phyloP scores from a whole-genome alignment of 2,113 vertebrate species.

The Nettapus auritus region DNA sequence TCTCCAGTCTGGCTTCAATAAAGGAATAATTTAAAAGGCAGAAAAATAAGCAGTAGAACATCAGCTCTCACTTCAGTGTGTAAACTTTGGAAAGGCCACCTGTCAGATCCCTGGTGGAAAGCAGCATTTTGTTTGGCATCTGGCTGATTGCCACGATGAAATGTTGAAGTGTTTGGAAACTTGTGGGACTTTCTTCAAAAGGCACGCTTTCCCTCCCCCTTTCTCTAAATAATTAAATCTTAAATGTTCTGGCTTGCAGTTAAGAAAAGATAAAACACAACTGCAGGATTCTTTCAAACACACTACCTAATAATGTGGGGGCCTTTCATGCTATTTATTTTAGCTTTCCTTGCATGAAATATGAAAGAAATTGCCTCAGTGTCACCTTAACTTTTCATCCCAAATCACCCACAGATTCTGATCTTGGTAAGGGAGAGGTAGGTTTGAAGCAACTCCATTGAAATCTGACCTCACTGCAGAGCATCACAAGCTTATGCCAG shows the following conservation, averaged over 20 bases:
- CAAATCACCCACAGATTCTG: not conserved
- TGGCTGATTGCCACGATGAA: conserved; percentile 68
- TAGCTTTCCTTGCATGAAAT: conserved; percentile 29
- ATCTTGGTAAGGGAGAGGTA: not conserved
- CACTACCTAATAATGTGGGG: conserved; percentile 21
- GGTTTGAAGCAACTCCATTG: not conserved
- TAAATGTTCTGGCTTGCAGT: conserved; percentile 57
- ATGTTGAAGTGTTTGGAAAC: conserved; percentile 72
- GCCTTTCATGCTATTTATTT: conserved; percentile 50
- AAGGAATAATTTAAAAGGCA: conserved; percentile 64
- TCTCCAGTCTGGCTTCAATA: conserved; percentile 60
- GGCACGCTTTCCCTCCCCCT: conserved; percentile 36
- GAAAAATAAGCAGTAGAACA: conserved; percentile 70
- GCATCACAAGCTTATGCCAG: not conserved
- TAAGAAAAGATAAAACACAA: conserved; percentile 60
- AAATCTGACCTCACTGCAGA: not conserved
- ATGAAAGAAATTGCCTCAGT: conserved; percentile 23
- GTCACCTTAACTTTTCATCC: conserved; percentile 27
- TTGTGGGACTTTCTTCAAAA: conserved; percentile 66
- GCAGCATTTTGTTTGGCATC: conserved; percentile 71
- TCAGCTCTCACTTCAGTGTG: conserved; percentile 72
- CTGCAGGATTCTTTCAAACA: conserved; percentile 56
- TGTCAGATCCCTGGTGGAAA: conserved; percentile 72
- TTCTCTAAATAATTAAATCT: conserved; percentile 65
- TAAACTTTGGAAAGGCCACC: conserved; percentile 75